A percentile compares a stretch with the other conserved stretches of the same genome.
Evolutionary conservation across 2,888 invertebrate species (phyloP).

Genomic region (Xestia xanthographa): DNA sequence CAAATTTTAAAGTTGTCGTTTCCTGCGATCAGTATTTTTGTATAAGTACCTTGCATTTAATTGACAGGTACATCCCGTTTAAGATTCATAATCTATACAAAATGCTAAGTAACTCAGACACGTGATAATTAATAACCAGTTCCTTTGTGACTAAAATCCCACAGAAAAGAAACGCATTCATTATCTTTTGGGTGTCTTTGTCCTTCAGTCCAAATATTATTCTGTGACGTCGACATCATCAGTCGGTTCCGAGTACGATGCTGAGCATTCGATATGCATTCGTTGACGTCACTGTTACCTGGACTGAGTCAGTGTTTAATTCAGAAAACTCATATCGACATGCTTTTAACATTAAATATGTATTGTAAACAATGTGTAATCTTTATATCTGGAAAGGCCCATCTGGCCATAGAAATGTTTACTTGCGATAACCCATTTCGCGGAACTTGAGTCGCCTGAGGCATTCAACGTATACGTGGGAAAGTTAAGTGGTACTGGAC

Average conservation of each 20-base stretch:
- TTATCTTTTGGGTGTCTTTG: slow-evolving; percentile 25
- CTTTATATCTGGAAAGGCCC: slow-evolving; percentile 1
- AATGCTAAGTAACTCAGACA: slow-evolving; percentile 3
- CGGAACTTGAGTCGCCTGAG: not conserved
- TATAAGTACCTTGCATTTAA: slow-evolving; percentile 13
- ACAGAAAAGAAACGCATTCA: slow-evolving; percentile 21
- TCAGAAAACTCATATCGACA: slow-evolving; percentile 26
- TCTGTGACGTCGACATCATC: slow-evolving; percentile 18
- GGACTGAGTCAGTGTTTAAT: slow-evolving; percentile 21
- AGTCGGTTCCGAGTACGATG: slow-evolving; percentile 23
- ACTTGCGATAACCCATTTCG: slow-evolving; percentile 25
- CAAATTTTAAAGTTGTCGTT: slow-evolving; percentile 9
- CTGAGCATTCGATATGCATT: slow-evolving; percentile 20
- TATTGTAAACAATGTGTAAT: slow-evolving; percentile 21
- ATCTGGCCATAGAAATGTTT: slow-evolving; percentile 4
- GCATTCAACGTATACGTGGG: slow-evolving; percentile 8
- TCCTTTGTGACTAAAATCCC: slow-evolving; percentile 14
- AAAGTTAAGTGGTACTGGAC: slow-evolving; percentile 7
- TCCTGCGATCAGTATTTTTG: slow-evolving; percentile 22
- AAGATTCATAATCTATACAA: slow-evolving; percentile 8
- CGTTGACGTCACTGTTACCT: slow-evolving; percentile 39
- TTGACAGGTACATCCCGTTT: slow-evolving; percentile 11
- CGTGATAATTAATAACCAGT: slow-evolving; percentile 26
- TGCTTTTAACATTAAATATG: slow-evolving; percentile 4
- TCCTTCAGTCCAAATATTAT: slow-evolving; percentile 31